Base-by-base conservation (phyloP, 2,888 invertebrate genomes). In the Mallateleia sp. region DNA sequence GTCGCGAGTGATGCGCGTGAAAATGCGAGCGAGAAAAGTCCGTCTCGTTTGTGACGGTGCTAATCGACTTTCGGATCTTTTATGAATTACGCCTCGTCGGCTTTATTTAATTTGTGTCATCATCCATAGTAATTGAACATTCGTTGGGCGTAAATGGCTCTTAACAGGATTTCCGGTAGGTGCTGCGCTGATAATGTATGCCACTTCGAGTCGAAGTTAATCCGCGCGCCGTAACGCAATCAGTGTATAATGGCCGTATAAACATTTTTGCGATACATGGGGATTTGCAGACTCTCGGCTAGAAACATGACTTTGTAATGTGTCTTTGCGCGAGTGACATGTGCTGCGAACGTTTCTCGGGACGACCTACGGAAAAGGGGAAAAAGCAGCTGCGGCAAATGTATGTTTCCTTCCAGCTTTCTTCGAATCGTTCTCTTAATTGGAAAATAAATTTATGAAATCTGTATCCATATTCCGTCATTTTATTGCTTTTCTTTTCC, bases 81-180 rank as follows among this genome's bases (percentile, higher is more conserved):
- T 24, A 54, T 75, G 34, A 69, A 62, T 74, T 47, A 45, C 60
- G 75, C 60, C 52, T 11, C 32, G 47, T 18, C 45, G 38, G 58
- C 72, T 64, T 79, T 34, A 83, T 83, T 77, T 80, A 56, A 86
- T 86, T 81, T 79, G 66, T 58, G 79, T 79, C 75, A 66, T 79
- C 71, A 58, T 54, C 69, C 69, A 28, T 64, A 83, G 54, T 88
- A 90, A 92, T 92, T 90, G 89, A 89, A 90, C 90, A 91, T 91
- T 91, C 89, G 89, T 88, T 88, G 71, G 85, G 89, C 91, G 91
- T 90, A 92, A 92, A 92, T 90, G 90, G 86, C 88, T 89, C 88
- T 82, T 91, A 89, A 91, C 90, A 88, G 87, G 84, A 89, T 91
- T 91, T 88, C 84, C 86, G 89, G 84, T 81, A 85, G 89, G 88